Evolutionary conservation across 2,797 vertebrate genomes (phyloP).

Genomic region (Microchirus variegatus): DNA sequence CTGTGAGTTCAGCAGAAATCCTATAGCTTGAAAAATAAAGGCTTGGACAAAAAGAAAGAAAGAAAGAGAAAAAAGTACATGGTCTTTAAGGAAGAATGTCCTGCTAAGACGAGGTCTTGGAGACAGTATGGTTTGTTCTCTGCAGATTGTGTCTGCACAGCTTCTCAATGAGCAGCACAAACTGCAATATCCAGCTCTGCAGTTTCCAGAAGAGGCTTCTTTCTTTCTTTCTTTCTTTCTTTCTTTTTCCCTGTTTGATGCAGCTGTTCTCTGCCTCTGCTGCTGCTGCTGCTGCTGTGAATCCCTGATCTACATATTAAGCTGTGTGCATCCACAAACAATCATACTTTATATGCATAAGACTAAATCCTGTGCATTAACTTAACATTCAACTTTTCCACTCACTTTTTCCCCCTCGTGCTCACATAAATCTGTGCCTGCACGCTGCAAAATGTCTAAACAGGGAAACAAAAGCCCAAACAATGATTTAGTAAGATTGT

Average conservation of each 20-base stretch:
- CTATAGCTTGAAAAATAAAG: conserved; percentile 42
- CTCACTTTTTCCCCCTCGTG: background rate
- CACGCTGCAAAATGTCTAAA: background rate
- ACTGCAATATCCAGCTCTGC: conserved; percentile 44
- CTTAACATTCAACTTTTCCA: background rate
- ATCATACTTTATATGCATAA: conserved; percentile 21
- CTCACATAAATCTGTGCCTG: too few species aligned
- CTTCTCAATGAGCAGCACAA: conserved; percentile 45
- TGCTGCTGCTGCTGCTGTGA: conserved; percentile 18
- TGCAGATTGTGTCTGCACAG: conserved; percentile 40
- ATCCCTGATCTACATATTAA: conserved; percentile 48
- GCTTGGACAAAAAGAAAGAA: too few species aligned
- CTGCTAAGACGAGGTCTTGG: conserved; percentile 32
- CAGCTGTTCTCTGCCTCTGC: conserved; percentile 43
- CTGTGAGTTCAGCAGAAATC: conserved; percentile 41
- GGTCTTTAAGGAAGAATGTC: conserved; percentile 38
- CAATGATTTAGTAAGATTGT: too few species aligned
- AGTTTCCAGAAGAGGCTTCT: conserved; percentile 27
- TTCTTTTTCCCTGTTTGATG: conserved; percentile 43
- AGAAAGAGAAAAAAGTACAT: conserved; percentile 5
- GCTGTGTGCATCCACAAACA: conserved; percentile 29
- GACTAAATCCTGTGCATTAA: too few species aligned
- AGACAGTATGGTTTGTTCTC: conserved; percentile 19
- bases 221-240: conserved; percentile 13
- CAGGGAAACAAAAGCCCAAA: too few species aligned